Percentiles rank a stretch among this genome's conserved stretches.
These are phyloP conservation scores for Pristis pectinata DNA, from an alignment of 2,797 vertebrate genomes.

Conservation along the genomic window DNA sequence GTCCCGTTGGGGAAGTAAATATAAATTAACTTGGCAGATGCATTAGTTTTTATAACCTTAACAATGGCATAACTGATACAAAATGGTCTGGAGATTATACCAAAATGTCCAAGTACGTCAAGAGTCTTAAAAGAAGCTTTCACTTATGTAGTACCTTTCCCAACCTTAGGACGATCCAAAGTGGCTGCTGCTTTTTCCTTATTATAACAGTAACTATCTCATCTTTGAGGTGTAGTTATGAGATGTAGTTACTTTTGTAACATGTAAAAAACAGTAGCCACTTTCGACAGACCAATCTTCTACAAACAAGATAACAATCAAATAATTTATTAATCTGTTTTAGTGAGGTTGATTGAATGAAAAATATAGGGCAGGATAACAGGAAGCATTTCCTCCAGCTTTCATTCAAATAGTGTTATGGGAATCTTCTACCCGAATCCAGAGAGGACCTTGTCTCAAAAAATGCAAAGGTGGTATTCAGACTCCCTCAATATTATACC, in stretches of 20 bases:
- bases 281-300: neutral
- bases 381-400: too few species aligned
- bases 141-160: neutral
- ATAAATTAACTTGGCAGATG: too few species aligned
- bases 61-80: too few species aligned
- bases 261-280: neutral
- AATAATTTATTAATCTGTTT: neutral
- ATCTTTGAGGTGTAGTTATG: neutral
- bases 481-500: neutral
- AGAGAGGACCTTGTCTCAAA: too few species aligned
- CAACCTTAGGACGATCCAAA: neutral
- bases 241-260: neutral
- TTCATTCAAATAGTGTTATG: too few species aligned
- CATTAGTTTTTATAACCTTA: too few species aligned
- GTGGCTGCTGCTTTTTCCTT: too few species aligned
- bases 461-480: neutral
- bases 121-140: neutral
- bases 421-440: too few species aligned
- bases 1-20: too few species aligned
- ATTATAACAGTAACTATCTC: too few species aligned
- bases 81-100: too few species aligned
- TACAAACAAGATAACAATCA: neutral
- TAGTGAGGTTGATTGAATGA: neutral
- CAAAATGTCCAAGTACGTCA: neutral
- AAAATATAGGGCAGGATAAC: too few species aligned